These are phyloP conservation scores for Ophraella communa DNA, from an alignment of 2,888 invertebrate species.

Conservation along the genomic window DNA sequence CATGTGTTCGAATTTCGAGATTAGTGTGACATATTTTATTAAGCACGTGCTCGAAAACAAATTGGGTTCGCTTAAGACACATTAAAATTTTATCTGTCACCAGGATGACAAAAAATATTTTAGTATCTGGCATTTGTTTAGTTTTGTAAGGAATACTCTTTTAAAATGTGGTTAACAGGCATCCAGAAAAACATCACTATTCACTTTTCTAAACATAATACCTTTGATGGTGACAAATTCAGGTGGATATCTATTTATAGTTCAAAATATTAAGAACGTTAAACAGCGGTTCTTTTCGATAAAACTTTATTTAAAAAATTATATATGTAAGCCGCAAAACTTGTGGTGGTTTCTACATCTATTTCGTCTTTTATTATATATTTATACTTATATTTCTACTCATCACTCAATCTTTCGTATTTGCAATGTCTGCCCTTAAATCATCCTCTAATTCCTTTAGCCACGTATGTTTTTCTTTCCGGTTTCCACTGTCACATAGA, in stretches of 20 bases:
- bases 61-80: constrained; percentile 18
- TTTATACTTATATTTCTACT: no score
- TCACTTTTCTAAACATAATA: not conserved
- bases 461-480: no score
- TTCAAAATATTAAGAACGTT: no score
- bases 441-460: no score
- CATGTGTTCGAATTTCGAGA: constrained; percentile 25
- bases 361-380: no score
- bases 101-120: constrained; percentile 26
- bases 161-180: constrained; percentile 8
- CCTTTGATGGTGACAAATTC: not conserved
- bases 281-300: no score
- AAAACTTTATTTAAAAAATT: no score
- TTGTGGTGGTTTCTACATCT: no score
- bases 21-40: constrained; percentile 26
- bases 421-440: no score
- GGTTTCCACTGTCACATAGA: no score
- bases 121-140: constrained; percentile 10
- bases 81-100: constrained; percentile 24
- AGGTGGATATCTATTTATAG: not conserved
- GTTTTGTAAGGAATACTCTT: constrained; percentile 17
- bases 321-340: no score
- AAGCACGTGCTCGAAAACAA: constrained; percentile 23
- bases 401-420: no score
- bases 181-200: not conserved